Evolutionary conservation across 1,140 invertebrate genomes (phyloP), one percentile per base, ranked within the genome.

Genomic region (Temnothorax longispinosus): DNA sequence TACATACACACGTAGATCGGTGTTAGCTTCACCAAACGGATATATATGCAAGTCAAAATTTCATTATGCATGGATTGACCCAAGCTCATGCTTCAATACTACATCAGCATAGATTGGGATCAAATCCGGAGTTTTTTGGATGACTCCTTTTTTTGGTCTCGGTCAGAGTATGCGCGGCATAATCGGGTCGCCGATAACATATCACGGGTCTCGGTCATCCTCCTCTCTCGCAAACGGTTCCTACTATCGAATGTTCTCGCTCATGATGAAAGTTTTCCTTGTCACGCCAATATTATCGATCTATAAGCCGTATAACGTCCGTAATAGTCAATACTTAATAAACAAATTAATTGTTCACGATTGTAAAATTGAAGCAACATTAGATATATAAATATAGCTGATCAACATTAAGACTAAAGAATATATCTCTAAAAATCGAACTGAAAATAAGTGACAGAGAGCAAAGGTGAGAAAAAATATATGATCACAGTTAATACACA

Each of bases 51-150:
- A 91, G 87, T 88, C 74, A 65, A 81, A 91, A 91, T 92, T 89
- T 93, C 90, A 93, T 93, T 93, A 92, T 93, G 90, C 91, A 93
- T 92, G 87, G 60, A 87, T 87, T 92, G 91, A 93, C 91, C 92
- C 80, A 88, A 85, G 91, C 80, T 91, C 91, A 91, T 90, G 87
- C 78, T 89, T 72, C 85, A 87, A 90, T 88, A 65, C 75, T 71
- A 87, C 88, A 92, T 94, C 90, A 93, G 74, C 91, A 92, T 93
- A 93, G 91, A 93, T 93, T 91, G 72, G 47, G 69, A 93, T 94
- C 89, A 67, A 82, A 89, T 90, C 85, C 32, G 11, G 67, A 56
- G 50, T 84, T 90, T 93, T 92, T 92, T 86, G 76, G 84, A 91
- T 88, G 65, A 88, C 69, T 90, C 84, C 64, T 91, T 91, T 88